phyloP scores from a whole-genome alignment of 1,140 invertebrate species.

The Drosophila melanogaster region DNA sequence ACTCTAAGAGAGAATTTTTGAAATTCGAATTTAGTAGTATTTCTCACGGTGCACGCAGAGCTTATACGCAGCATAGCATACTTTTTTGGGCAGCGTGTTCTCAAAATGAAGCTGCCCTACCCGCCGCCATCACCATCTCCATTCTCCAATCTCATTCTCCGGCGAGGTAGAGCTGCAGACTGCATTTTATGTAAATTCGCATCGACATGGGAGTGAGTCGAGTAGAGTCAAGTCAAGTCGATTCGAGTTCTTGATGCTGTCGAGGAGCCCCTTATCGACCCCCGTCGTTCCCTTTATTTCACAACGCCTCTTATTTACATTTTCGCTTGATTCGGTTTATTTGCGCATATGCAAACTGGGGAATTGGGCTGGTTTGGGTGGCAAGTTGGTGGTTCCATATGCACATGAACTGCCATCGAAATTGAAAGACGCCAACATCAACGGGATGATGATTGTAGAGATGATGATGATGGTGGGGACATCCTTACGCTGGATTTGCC shows the following conservation, averaged over 20 bases:
- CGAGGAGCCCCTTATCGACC: constrained; percentile 1
- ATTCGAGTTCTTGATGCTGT: constrained; percentile 28
- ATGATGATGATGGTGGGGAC: constrained; percentile 31
- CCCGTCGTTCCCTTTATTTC: constrained; percentile 20
- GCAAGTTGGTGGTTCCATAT: constrained; percentile 22
- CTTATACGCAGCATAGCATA: constrained; percentile 58
- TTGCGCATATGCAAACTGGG: constrained; percentile 64
- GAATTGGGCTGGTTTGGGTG: neutral
- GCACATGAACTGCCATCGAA: constrained; percentile 40
- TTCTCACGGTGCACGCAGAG: neutral
- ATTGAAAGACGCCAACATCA: constrained; percentile 48
- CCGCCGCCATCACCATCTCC: constrained; percentile 2
- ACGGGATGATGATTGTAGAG: constrained; percentile 11
- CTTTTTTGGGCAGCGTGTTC: constrained; percentile 61
- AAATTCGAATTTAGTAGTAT: neutral
- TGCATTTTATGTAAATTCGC: constrained; percentile 76
- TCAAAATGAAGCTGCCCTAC: constrained; percentile 59
- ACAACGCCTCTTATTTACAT: constrained; percentile 77
- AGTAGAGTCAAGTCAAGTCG: neutral
- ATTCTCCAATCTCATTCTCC: constrained; percentile 15
- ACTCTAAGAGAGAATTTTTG: no score
- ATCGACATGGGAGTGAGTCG: constrained; percentile 59
- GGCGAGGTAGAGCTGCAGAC: constrained; percentile 22
- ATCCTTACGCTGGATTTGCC: constrained; percentile 50
- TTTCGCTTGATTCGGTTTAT: constrained; percentile 82